Percentiles rank a stretch among this genome's conserved stretches.
These are phyloP conservation scores for Anser cygnoides DNA, from an alignment of 2,113 vertebrate genomes.

Conservation along the genomic window DNA sequence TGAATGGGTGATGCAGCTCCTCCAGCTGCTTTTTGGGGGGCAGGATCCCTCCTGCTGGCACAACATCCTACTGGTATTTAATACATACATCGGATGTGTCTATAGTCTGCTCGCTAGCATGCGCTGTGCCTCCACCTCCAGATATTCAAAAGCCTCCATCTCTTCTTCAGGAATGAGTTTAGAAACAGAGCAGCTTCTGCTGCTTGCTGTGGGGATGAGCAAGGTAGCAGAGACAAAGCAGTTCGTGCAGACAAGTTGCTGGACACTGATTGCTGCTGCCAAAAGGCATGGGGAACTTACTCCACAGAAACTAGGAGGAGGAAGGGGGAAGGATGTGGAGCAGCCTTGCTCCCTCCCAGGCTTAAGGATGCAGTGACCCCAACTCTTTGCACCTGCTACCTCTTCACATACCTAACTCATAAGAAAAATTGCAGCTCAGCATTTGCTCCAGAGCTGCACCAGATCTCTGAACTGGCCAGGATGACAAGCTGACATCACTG, in stretches of 20 bases:
- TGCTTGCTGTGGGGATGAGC: background rate
- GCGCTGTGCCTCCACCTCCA: background rate
- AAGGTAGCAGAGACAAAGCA: background rate
- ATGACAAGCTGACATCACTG: background rate
- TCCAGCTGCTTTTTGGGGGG: background rate
- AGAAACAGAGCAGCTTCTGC: background rate
- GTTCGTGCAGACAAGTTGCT: background rate
- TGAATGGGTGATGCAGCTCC: background rate
- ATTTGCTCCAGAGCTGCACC: background rate
- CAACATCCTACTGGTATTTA: background rate
- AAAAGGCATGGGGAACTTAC: background rate
- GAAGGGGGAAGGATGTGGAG: background rate
- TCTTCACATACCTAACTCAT: background rate
- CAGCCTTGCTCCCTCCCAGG: background rate
- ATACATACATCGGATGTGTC: background rate
- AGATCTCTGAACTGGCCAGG: background rate
- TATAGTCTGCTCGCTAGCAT: background rate
- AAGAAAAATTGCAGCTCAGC: background rate
- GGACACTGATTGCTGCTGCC: background rate
- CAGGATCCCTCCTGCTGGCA: background rate
- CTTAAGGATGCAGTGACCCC: background rate
- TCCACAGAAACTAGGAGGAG: rapidly evolving
- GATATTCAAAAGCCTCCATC: background rate
- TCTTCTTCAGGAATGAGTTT: background rate
- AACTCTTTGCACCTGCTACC: background rate